Conservation (phyloP, 2,888 invertebrate genomes). For the Rhyacophila evoluta region DNA sequence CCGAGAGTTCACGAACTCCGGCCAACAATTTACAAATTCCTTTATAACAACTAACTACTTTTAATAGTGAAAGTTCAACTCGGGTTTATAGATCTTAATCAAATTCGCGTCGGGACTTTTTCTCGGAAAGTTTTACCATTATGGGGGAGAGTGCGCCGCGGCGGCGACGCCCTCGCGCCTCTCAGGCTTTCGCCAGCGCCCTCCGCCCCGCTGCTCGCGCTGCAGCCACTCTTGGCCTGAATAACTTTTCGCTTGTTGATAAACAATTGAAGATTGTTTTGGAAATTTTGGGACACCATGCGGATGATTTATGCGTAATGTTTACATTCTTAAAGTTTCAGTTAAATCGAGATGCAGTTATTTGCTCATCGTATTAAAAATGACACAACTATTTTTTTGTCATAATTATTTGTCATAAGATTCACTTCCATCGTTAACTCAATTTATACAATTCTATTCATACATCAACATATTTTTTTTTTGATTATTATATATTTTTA, state of each 20-base stretch:
- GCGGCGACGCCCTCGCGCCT: slow-evolving; percentile 54
- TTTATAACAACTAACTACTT: slow-evolving; percentile 73
- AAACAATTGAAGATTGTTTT: slow-evolving; percentile 51
- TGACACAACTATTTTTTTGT: no score
- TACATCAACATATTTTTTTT: no score
- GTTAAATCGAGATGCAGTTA: not conserved
- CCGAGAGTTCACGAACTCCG: slow-evolving; percentile 71
- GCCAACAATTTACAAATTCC: slow-evolving; percentile 74
- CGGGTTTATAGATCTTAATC: slow-evolving; percentile 71
- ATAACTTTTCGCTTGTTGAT: slow-evolving; percentile 45
- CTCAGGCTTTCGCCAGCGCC: slow-evolving; percentile 53
- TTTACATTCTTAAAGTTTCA: not conserved
- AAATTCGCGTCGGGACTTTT: slow-evolving; percentile 60
- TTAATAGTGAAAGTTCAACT: slow-evolving; percentile 71
- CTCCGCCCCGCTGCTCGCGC: slow-evolving; percentile 23
- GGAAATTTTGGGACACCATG: slow-evolving; percentile 40
- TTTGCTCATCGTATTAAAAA: not conserved
- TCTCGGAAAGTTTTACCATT: slow-evolving; percentile 51
- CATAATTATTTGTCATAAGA: no score
- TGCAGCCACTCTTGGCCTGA: slow-evolving; percentile 37
- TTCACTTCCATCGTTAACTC: no score
- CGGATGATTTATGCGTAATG: slow-evolving; percentile 7
- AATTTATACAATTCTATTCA: no score
- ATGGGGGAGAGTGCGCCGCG: slow-evolving; percentile 39
- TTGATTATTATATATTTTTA: no score